Evolutionary conservation across 1,140 invertebrate species (phyloP).

Genomic region (Ephestia elutella): DNA sequence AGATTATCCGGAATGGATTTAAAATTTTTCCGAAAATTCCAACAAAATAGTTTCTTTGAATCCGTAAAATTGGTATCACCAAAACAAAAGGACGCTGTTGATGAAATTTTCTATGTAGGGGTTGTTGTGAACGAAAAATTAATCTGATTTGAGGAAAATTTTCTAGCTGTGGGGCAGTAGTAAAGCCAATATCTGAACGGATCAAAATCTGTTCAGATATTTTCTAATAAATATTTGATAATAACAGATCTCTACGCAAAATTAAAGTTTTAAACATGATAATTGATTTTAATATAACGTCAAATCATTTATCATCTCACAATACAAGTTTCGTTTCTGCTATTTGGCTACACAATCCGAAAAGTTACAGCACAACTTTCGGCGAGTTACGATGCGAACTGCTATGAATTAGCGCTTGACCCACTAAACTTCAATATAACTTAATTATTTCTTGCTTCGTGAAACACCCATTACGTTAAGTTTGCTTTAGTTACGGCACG

Average conservation of each 20-base stretch:
- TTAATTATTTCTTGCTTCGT: constrained; percentile 1
- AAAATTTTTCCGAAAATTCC: too few relatives aligned
- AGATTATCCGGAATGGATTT: too few relatives aligned
- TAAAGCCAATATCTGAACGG: too few relatives aligned
- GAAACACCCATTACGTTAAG: neutral
- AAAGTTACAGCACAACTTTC: neutral
- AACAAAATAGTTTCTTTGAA: too few relatives aligned
- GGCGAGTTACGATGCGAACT: neutral
- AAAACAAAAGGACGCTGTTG: too few relatives aligned
- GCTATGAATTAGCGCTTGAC: constrained; percentile 3
- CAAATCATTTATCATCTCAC: neutral
- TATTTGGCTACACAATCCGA: neutral
- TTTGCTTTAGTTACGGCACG: neutral
- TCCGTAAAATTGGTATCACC: too few relatives aligned
- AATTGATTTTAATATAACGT: neutral
- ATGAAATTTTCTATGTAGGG: too few relatives aligned
- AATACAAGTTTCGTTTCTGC: neutral
- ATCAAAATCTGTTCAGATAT: too few relatives aligned
- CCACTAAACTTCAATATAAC: constrained; percentile 3
- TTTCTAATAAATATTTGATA: neutral
- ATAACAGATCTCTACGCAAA: neutral
- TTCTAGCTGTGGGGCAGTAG: too few relatives aligned
- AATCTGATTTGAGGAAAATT: too few relatives aligned
- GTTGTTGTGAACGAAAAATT: too few relatives aligned
- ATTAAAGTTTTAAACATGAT: too few relatives aligned